Base-by-base conservation (phyloP, 2,888 invertebrate genomes). In the Sarcophaga variegata region DNA sequence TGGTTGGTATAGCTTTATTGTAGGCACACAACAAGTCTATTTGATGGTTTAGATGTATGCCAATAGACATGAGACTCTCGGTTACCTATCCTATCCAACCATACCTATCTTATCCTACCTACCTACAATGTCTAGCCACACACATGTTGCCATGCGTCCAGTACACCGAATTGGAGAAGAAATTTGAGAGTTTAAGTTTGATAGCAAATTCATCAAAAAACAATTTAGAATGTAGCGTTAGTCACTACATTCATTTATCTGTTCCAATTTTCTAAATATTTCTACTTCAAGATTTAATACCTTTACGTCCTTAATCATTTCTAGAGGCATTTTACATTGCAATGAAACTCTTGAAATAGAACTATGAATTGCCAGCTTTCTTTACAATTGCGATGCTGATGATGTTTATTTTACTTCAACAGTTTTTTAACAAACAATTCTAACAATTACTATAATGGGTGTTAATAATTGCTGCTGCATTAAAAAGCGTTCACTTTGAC, bases 371-470 rank as follows among this genome's bases (percentile, higher is more conserved):
- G 37, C 8, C 37, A 37, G 37, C 27, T 62, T 63, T 67, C 17
- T 67, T 67, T 27, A 17, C 14, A 5, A 14, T 77, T 74, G 77
- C 5, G 20, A 70, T 70, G 22, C 22, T 77, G 72, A 78, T 72
- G 37, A 37, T 67, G 72, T 74, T 81, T 54, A 71, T 80, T 76
- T 71, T 20, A 63, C 62, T 72, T 63, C 12, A 77, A 64, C 70
- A 64, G 69, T 54, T 78, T 69, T 66, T 49, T 10, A 37, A 37
- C 37, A 37, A 82, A 79, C 75, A 85, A 85, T 81, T 81, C 77
- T 69, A 85, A 81, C 78, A 82, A 81, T 85, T 79, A 79, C 54
- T 78, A 27, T 76, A 81, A 82, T 85, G 82, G 70, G 75, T 79
- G 85, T 82, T 75, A 82, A 82, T 82, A 71, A 27, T 78, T 62